Evolutionary conservation across 2,888 invertebrate species (phyloP).

Genomic region (Macaria notata): DNA sequence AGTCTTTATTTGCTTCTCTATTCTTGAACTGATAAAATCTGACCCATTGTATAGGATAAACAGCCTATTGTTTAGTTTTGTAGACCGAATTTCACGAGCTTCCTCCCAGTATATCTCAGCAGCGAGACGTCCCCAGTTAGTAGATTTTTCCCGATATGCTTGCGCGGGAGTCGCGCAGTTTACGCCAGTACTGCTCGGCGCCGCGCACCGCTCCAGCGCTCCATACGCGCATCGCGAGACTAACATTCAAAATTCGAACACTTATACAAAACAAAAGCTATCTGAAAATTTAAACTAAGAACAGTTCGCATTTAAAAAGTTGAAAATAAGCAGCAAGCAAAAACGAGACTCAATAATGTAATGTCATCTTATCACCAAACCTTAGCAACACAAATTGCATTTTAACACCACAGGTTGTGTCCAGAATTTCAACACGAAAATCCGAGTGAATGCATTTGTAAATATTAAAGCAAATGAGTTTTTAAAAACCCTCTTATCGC

Average conservation of each 20-base stretch:
- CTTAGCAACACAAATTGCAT: constrained; percentile 18
- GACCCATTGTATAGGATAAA: too few relatives aligned
- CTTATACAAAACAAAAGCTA: too few relatives aligned
- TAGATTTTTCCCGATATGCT: constrained; percentile 67
- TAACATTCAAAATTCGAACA: not conserved
- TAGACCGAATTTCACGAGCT: too few relatives aligned
- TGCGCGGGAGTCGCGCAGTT: constrained; percentile 57
- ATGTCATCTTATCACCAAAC: not conserved
- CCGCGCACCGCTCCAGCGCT: constrained; percentile 63
- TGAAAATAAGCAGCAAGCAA: constrained; percentile 6
- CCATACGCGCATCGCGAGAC: constrained; percentile 32
- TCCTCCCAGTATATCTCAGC: constrained; percentile 43
- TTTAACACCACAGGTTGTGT: constrained; percentile 25
- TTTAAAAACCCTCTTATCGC: constrained; percentile 59
- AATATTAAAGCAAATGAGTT: constrained; percentile 57
- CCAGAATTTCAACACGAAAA: constrained; percentile 39
- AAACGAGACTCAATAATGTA: constrained; percentile 14
- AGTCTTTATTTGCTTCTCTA: too few relatives aligned
- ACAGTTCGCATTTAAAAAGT: constrained; percentile 3
- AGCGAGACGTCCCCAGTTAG: constrained; percentile 45
- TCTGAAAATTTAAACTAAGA: not conserved
- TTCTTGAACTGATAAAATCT: too few relatives aligned
- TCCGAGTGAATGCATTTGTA: constrained; percentile 36
- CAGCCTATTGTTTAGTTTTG: too few relatives aligned
- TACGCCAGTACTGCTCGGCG: constrained; percentile 67